Base-by-base conservation (phyloP, 2,113 vertebrate species). In the Entomyzon cyanotis region DNA sequence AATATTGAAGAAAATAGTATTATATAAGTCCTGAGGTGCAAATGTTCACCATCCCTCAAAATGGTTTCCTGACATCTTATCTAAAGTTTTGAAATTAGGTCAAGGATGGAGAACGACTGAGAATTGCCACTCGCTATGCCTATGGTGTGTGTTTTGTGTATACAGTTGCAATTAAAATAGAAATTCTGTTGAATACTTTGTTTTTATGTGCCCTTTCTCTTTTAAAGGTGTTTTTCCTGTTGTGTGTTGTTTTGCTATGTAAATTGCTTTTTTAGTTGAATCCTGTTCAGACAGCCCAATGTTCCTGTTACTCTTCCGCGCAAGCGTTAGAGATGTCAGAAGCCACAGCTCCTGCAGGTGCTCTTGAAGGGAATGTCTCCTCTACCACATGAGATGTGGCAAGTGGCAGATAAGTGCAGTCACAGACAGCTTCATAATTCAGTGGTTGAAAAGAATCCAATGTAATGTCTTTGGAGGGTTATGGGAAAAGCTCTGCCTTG, bases 81-180 rank as follows among this genome's bases (percentile, higher is more conserved):
- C 95, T 87, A 84, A 92, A 81, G 87, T 83, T 77, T 58, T 81
- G 65, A 94, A 91, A 93, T 92, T 41, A 87, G 81, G 65, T 95
- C 87, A 95, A 52, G 69, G 90, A 59, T 88, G 27, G 52, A 84
- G 63, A 91, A 46, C 3, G 1, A 73, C 31, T 64, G 37, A 69
- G 71, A 74, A 37, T 56, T 90, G 30, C 41, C 52, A 70, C 56
- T 35, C 46, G 28, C 56, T 52, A 10, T 53, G 33, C 56, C 79
- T 37, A 6, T 0, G 0, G 22, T 63, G 33, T 55, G 7, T 59
- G 42, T 17, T 89, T 70, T 82, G 17, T 87, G 15, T 50, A 10
- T 65, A 35, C 24, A 65, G 35, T 46, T 83, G 41, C 19, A 94
- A 95, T 87, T 95, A 47, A 92, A 81, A 78, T 8, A 88, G 64